These are phyloP conservation scores for Cephalopterus ornatus DNA, from an alignment of 2,113 vertebrate species.

Conservation along the genomic window DNA sequence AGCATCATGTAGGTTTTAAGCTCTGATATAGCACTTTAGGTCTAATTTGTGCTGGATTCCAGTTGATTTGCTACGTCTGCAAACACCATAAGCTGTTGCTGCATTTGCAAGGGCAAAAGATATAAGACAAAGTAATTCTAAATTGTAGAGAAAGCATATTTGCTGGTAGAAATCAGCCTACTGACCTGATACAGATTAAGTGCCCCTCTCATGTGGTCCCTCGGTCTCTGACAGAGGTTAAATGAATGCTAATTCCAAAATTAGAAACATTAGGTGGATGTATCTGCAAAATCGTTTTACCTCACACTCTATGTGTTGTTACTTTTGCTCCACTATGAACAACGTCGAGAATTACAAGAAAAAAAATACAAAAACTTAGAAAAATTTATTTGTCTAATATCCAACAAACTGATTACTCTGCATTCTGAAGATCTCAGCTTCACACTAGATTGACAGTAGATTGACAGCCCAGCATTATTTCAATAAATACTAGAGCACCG, in stretches of 20 bases:
- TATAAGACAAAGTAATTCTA: neutral
- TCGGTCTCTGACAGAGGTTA: neutral
- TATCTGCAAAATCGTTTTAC: neutral
- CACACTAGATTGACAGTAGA: neutral
- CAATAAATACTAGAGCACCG: neutral
- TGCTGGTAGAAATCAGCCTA: neutral
- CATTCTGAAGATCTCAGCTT: neutral
- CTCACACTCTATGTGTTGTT: rapidly evolving
- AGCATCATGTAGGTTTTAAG: neutral
- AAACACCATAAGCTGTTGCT: neutral
- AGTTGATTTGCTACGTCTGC: neutral
- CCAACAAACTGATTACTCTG: neutral
- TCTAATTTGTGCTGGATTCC: neutral
- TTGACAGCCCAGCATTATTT: constrained; percentile 22
- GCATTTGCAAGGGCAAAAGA: neutral
- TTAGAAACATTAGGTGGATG: neutral
- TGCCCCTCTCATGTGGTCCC: neutral
- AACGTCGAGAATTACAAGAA: neutral
- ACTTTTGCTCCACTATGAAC: neutral
- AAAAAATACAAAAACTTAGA: neutral
- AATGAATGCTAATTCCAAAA: neutral
- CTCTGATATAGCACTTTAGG: neutral
- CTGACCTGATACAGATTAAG: neutral
- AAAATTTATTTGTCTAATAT: neutral
- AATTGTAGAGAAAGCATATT: neutral